A percentile compares a stretch with the other conserved stretches of the same genome.
Evolutionary conservation across 2,888 invertebrate species (phyloP).

Genomic region (Dolichomitus sp.): DNA sequence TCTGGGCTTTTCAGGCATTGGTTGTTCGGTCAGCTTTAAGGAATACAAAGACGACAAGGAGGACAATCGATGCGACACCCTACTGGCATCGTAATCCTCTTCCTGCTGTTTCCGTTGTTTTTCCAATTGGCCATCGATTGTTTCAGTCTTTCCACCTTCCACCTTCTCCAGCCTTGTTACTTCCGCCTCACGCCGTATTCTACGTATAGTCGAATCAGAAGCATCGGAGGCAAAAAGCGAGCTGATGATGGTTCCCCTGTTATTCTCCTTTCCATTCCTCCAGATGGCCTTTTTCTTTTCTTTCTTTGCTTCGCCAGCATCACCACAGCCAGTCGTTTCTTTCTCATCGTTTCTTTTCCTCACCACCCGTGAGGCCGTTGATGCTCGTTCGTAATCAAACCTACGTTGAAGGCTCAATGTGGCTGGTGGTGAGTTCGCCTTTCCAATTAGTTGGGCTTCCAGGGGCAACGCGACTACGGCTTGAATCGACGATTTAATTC

Average conservation of each 20-base stretch:
- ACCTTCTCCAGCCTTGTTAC: neutral
- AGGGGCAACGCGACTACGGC: constrained; percentile 13
- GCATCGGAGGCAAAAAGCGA: neutral
- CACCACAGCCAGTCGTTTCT: neutral
- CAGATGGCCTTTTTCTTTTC: constrained; percentile 8
- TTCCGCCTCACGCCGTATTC: neutral
- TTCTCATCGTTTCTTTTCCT: neutral
- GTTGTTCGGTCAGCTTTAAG: constrained; percentile 17
- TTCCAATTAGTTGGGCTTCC: constrained; percentile 42
- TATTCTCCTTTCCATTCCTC: neutral
- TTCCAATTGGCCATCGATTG: constrained; percentile 7
- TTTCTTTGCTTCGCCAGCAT: neutral
- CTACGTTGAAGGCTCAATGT: constrained; percentile 4
- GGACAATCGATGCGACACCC: constrained; percentile 22
- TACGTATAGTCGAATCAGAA: neutral
- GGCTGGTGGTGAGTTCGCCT: constrained; percentile 16
- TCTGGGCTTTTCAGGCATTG: neutral
- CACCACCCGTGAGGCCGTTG: neutral
- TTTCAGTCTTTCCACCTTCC: neutral
- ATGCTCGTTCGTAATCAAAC: constrained; percentile 44
- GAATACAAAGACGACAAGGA: constrained; percentile 34
- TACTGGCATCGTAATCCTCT: constrained; percentile 26
- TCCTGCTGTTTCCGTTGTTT: neutral
- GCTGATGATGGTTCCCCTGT: constrained; percentile 4
- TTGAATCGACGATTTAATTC: constrained; percentile 52